Conservation (phyloP, 2,113 vertebrate species). For the Candoia aspera region DNA sequence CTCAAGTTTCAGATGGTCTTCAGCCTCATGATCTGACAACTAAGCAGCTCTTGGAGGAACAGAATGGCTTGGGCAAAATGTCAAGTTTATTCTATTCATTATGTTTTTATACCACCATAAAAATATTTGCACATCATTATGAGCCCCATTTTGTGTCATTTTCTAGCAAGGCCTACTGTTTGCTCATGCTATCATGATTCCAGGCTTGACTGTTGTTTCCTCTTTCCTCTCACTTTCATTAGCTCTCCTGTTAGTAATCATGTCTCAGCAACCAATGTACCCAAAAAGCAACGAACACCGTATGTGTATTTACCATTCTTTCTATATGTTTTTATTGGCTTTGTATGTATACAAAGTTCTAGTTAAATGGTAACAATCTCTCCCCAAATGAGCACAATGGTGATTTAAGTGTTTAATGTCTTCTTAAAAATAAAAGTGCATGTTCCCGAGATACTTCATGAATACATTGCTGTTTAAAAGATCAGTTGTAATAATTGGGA, state of each 20-base stretch:
- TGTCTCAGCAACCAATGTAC: background rate
- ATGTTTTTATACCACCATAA: background rate
- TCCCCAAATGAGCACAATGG: background rate
- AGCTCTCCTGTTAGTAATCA: background rate
- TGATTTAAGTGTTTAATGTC: background rate
- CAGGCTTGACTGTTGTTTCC: background rate
- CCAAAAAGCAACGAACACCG: background rate
- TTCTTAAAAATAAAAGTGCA: constrained; percentile 6
- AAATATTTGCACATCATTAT: background rate
- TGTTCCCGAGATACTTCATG: constrained; percentile 15
- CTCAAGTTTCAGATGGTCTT: background rate
- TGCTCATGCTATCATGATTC: background rate
- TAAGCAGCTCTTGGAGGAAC: background rate
- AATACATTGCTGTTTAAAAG: constrained; percentile 13
- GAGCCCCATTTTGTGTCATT: background rate
- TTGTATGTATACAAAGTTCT: background rate
- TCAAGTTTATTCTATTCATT: background rate
- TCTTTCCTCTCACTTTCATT: background rate
- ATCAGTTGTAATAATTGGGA: background rate
- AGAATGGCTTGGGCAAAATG: background rate
- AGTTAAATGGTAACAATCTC: constrained; percentile 10
- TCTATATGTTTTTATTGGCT: background rate
- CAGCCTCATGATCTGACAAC: background rate
- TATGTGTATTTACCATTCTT: constrained; percentile 13
- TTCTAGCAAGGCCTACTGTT: background rate